Conservation (phyloP, 1,140 invertebrate genomes). For the Zaprionus vittiger region DNA sequence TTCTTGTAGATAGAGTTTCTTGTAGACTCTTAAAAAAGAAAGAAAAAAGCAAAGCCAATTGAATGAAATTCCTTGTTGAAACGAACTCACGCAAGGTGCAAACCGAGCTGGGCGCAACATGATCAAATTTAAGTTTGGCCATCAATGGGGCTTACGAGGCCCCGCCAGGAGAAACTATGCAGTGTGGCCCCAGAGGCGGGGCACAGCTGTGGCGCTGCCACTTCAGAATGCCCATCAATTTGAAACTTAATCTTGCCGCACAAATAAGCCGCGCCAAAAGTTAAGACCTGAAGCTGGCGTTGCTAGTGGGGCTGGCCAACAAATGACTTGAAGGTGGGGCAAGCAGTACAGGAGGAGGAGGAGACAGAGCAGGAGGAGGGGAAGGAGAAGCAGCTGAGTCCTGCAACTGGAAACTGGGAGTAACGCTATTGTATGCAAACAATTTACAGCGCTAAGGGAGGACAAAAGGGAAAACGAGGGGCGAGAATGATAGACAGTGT, state of each 20-base stretch:
- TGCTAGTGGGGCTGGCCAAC: neutral
- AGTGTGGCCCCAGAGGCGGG: neutral
- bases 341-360: no score
- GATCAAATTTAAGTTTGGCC: slow-evolving; percentile 77
- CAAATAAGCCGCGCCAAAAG: slow-evolving; percentile 79
- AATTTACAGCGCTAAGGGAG: slow-evolving; percentile 74
- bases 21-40: neutral
- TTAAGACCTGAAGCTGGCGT: slow-evolving; percentile 62
- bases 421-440: slow-evolving; percentile 73
- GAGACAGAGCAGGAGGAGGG: neutral
- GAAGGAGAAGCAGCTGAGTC: neutral
- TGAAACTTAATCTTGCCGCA: slow-evolving; percentile 80
- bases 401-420: slow-evolving; percentile 21
- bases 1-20: neutral
- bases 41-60: neutral
- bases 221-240: slow-evolving; percentile 76
- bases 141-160: slow-evolving; percentile 61
- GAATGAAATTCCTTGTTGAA: neutral
- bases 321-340: neutral
- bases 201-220: slow-evolving; percentile 14
- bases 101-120: slow-evolving; percentile 18
- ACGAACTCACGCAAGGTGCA: neutral
- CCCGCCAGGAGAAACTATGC: slow-evolving; percentile 24
- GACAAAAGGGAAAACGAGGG: slow-evolving; percentile 13
- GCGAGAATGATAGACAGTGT: slow-evolving; percentile 30